phyloP scores from a whole-genome alignment of 1,140 invertebrate species.

The Apocrypta bakeri region DNA sequence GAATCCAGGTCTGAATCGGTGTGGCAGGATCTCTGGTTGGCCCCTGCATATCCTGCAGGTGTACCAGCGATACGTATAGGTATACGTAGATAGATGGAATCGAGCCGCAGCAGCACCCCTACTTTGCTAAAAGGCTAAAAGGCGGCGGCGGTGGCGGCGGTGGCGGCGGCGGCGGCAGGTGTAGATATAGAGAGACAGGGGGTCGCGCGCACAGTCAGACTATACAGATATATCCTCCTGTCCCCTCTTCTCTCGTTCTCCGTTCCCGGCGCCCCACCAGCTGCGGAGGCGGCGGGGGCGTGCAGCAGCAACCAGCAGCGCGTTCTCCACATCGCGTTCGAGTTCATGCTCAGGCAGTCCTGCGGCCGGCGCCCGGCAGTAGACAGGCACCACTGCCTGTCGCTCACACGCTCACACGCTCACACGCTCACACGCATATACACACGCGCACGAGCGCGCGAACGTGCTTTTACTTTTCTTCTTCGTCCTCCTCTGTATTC shows the following conservation, averaged over 20 bases:
- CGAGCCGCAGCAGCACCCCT: neutral
- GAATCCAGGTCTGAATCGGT: too few species aligned
- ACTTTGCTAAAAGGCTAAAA: neutral
- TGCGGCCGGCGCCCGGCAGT: slow-evolving; percentile 28
- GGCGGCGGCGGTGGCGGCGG: too few species aligned
- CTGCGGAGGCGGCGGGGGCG: neutral
- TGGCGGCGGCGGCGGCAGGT: too few species aligned
- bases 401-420: neutral
- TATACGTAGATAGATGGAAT: too few species aligned
- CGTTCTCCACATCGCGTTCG: neutral
- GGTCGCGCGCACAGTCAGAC: neutral
- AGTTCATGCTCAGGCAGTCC: slow-evolving; percentile 15
- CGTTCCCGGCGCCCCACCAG: neutral
- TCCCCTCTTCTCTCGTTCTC: slow-evolving; percentile 22
- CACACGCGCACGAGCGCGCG: too few species aligned
- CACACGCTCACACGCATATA: too few species aligned
- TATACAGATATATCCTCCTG: neutral
- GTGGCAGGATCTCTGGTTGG: too few species aligned
- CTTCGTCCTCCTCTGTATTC: too few species aligned
- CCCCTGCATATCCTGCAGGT: too few species aligned
- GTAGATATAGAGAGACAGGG: neutral
- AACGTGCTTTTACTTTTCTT: too few species aligned
- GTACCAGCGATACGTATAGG: too few species aligned
- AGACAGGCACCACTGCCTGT: neutral
- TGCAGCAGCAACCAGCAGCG: neutral